Conservation (phyloP, 1,140 invertebrate species). For the Hirudo medicinalis region DNA sequence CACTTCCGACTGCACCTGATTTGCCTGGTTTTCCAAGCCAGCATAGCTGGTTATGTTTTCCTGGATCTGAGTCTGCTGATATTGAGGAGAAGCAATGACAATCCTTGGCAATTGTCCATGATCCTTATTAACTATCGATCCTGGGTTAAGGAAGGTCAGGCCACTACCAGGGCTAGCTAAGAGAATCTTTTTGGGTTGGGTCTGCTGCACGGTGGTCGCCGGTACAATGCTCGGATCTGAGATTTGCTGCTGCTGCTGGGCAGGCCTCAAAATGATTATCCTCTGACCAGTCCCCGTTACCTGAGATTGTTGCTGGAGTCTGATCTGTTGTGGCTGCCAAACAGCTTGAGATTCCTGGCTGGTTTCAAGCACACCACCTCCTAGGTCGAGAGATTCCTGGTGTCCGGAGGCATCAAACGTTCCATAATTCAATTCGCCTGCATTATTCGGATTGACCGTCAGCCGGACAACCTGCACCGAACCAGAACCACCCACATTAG, state of each 20-base stretch:
- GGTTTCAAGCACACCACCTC: too few species aligned
- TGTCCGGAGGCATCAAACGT: not conserved
- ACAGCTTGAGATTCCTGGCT: not conserved
- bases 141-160: not conserved
- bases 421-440: not conserved
- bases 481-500: slow-evolving; percentile 4
- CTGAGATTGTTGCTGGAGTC: not conserved
- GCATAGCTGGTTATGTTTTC: not conserved
- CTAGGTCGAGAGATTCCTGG: not conserved
- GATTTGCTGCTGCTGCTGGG: slow-evolving; percentile 4
- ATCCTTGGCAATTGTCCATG: not conserved
- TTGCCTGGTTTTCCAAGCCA: not conserved
- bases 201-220: not conserved
- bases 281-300: not conserved
- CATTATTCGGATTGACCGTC: not conserved
- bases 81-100: not conserved
- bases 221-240: not conserved
- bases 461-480: not conserved
- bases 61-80: not conserved
- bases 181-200: slow-evolving; percentile 8
- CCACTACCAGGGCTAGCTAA: not conserved
- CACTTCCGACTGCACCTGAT: not conserved
- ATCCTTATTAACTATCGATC: not conserved
- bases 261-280: slow-evolving; percentile 8
- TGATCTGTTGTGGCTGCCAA: slow-evolving; percentile 5